Base-by-base conservation (phyloP, 2,113 vertebrate genomes). In the Jacana jacana region DNA sequence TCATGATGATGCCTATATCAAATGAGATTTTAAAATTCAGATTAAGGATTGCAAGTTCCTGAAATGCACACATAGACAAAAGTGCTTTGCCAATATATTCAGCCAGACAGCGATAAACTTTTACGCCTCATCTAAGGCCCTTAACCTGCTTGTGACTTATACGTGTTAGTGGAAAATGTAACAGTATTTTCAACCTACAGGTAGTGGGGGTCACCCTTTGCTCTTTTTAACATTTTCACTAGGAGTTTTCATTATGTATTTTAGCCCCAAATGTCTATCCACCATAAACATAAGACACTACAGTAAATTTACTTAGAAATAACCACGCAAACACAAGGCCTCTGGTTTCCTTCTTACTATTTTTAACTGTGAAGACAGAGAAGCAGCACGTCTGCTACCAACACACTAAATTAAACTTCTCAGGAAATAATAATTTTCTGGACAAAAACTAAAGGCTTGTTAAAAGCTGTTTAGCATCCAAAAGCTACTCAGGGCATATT, bases 1-100 rank as follows among this genome's bases (percentile, higher is more conserved):
- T 99, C 99, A 83, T 99, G 99, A 97, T 99, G 99, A 98, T 99
- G 99, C 97, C 99, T 99, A 92, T 12, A 93, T 80, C 78, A 95
- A 90, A 97, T 75, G 10, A 97, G 71, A 96, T 51, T 68, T 92
- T 91, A 0, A 91, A 90, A 80, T 96, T 40, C 84, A 83, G 54
- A 71, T 40, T 60, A 51, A 91, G 61, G 66, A 70, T 51, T 84
- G 55, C 37, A 85, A 54, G 3, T 33, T 58, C 27, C n/a, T 35
- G 42, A 81, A 88, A 70, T 9, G 55, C 46, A 73, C 6, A 39
- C 5, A 54, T 0, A 46, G 4, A 55, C 13, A 23, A 3, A 49
- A 83, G 63, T 57, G 4, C 5, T 66, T 54, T 69, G 93, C 28
- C 7, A 69, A 44, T 17, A 64, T 23, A 72, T 7, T 58, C 30